A percentile compares a stretch with the other conserved stretches of the same genome.
phyloP scores from a whole-genome alignment of 2,888 invertebrate genomes.

The Pseudeuparius sepicola region DNA sequence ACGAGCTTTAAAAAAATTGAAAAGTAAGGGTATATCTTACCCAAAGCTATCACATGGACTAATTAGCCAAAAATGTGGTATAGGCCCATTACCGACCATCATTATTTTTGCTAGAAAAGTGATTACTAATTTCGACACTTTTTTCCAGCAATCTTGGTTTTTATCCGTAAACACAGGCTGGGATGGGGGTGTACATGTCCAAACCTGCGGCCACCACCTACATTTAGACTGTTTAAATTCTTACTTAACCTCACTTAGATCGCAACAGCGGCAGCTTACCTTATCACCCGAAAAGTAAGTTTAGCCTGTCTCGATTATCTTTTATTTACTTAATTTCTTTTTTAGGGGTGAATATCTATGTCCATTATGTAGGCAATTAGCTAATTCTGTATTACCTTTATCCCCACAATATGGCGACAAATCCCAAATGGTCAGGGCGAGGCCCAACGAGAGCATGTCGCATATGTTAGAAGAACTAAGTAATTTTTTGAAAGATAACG shows the following conservation, averaged over 20 bases:
- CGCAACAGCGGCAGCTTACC: conserved; percentile 65
- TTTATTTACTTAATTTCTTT: conserved; percentile 18
- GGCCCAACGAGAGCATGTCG: conserved; percentile 41
- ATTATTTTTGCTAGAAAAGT: too few species aligned
- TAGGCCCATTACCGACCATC: too few species aligned
- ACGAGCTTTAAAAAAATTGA: too few species aligned
- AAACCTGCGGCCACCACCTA: conserved; percentile 94
- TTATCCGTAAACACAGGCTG: conserved; percentile 71
- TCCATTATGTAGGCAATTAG: conserved; percentile 87
- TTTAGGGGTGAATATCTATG: conserved; percentile 82
- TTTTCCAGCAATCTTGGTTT: conserved; percentile 61
- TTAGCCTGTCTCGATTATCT: conserved; percentile 2
- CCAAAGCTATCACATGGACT: too few species aligned
- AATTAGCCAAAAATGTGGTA: too few species aligned
- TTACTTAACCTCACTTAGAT: conserved; percentile 76
- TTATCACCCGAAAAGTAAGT: conserved; percentile 57
- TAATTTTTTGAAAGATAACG: conserved; percentile 57
- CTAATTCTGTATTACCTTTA: conserved; percentile 81
- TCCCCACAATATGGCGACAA: conserved; percentile 61
- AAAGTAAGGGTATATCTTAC: too few species aligned
- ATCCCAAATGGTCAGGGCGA: conserved; percentile 52
- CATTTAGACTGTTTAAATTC: conserved; percentile 90
- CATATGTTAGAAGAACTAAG: conserved; percentile 42
- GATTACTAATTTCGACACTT: too few species aligned
- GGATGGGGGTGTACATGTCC: conserved; percentile 88